A percentile compares a stretch with the other conserved stretches of the same genome.
These are phyloP conservation scores for Hemistola chrysoprasaria DNA, from an alignment of 2,888 invertebrate genomes.

Conservation along the genomic window DNA sequence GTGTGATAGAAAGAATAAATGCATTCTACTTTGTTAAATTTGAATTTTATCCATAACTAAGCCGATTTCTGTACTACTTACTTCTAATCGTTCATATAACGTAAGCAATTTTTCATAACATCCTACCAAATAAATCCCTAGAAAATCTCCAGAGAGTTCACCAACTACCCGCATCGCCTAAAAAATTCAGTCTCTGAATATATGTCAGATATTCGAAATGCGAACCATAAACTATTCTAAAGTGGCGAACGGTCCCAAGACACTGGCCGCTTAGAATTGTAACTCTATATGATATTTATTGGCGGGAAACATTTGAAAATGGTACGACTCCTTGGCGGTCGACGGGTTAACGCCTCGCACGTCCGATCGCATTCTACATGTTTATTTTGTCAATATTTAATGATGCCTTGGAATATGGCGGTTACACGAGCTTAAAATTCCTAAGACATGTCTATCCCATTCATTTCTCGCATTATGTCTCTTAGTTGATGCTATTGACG, in stretches of 20 bases:
- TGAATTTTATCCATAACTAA: too few relatives aligned
- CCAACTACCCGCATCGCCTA: neutral
- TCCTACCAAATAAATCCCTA: neutral
- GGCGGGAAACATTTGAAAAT: constrained; percentile 67
- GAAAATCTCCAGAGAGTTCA: constrained; percentile 7
- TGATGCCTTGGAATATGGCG: constrained; percentile 45
- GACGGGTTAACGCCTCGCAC: constrained; percentile 59
- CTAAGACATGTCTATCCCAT: constrained; percentile 14
- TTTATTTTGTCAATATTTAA: constrained; percentile 82
- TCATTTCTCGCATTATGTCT: too few relatives aligned
- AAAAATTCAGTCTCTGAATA: constrained; percentile 3
- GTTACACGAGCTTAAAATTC: constrained; percentile 23
- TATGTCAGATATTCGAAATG: constrained; percentile 16
- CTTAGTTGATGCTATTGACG: too few relatives aligned
- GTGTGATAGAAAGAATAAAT: too few relatives aligned
- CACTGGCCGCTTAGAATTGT: constrained; percentile 65
- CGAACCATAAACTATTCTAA: constrained; percentile 27
- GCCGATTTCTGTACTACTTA: too few relatives aligned
- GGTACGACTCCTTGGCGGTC: constrained; percentile 69
- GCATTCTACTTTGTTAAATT: too few relatives aligned
- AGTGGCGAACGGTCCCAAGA: constrained; percentile 57
- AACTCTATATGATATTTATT: constrained; percentile 81
- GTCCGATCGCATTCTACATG: constrained; percentile 74
- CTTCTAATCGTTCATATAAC: too few relatives aligned
- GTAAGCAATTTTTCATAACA: neutral